Percentiles rank a stretch among this genome's conserved stretches.
Conservation (phyloP, 35 echinoderm and acorn worm species). For the Chiridota heheva region DNA sequence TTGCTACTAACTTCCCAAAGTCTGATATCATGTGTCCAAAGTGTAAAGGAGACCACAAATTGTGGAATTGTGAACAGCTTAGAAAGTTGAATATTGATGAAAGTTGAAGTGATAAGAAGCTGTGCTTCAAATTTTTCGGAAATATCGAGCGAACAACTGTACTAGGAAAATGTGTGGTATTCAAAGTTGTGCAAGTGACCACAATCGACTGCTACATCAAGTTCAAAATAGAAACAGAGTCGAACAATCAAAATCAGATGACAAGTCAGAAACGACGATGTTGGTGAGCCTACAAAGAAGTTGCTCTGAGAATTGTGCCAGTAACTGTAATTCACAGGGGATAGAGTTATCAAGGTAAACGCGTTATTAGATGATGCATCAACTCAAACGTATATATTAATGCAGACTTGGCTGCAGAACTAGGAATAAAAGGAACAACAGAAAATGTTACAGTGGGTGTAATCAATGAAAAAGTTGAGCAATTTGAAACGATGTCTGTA, state of each 20-base stretch:
- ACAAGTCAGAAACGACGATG: constrained; percentile 24
- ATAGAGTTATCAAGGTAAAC: constrained; percentile 33
- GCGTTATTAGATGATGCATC: constrained; percentile 39
- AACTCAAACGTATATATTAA: constrained; percentile 16
- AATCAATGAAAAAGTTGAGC: constrained; percentile 14
- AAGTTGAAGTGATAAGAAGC: constrained; percentile 22
- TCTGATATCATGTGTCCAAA: background rate
- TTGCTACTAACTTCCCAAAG: background rate
- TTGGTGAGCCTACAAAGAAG: background rate
- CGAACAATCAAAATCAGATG: background rate
- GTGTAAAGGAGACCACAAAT: constrained; percentile 18
- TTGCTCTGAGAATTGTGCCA: constrained; percentile 7
- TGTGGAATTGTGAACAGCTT: constrained; percentile 43
- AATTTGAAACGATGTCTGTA: constrained; percentile 48
- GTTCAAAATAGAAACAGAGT: too few relatives aligned
- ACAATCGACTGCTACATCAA: constrained; percentile 21
- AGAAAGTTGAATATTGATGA: constrained; percentile 14
- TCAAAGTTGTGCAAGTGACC: constrained; percentile 25
- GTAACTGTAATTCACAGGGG: constrained; percentile 8
- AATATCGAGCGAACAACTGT: constrained; percentile 16
- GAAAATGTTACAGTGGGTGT: background rate
- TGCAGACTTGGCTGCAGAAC: background rate
- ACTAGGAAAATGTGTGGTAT: constrained; percentile 27
- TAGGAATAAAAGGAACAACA: constrained; percentile 9
- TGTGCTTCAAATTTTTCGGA: constrained; percentile 44